These are phyloP conservation scores for Atlantisia rogersi DNA, from an alignment of 2,113 vertebrate genomes.

Conservation along the genomic window DNA sequence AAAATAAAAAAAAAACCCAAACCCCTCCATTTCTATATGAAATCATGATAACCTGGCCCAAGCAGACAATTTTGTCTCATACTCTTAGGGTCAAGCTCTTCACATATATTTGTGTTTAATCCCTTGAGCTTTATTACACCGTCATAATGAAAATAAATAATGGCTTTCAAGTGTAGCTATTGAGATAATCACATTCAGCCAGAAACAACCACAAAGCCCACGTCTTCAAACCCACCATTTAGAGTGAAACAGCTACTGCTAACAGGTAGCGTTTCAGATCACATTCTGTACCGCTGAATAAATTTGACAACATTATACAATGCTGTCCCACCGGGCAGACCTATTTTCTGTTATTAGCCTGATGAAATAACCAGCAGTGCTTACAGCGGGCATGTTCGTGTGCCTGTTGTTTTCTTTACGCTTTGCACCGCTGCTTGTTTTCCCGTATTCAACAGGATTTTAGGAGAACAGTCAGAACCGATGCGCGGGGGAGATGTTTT, in stretches of 20 bases:
- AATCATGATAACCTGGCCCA: background rate
- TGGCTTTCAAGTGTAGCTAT: background rate
- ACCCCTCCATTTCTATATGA: background rate
- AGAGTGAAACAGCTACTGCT: background rate
- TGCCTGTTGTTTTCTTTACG: background rate
- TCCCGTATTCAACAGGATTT: rapidly evolving
- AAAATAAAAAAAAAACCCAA: background rate
- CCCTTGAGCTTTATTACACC: background rate
- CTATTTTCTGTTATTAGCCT: background rate
- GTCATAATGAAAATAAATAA: conserved; percentile 1
- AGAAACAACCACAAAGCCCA: background rate
- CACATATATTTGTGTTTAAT: background rate
- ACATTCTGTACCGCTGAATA: background rate
- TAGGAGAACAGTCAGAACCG: background rate
- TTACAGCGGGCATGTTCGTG: rapidly evolving
- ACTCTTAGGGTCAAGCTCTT: background rate
- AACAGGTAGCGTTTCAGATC: background rate
- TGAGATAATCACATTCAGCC: conserved; percentile 10
- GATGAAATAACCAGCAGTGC: background rate
- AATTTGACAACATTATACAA: background rate
- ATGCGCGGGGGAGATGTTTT: rapidly evolving
- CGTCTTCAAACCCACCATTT: background rate
- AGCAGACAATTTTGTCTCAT: background rate
- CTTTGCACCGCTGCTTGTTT: rapidly evolving
- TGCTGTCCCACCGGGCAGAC: background rate